phyloP scores from a whole-genome alignment of 2,888 invertebrate genomes.

The Leptopilina myrica region DNA sequence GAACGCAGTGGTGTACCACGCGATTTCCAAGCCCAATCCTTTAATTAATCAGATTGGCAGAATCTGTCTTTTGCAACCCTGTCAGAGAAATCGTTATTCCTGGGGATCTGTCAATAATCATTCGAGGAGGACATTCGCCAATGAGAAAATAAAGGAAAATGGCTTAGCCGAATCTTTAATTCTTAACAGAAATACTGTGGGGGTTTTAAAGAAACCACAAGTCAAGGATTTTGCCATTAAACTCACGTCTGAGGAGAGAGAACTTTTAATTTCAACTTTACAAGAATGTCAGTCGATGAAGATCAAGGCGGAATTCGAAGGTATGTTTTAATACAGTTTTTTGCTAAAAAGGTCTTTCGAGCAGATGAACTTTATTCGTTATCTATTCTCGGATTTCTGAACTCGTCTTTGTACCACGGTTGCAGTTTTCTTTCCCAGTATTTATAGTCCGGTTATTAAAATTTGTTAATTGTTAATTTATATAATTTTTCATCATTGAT shows the following conservation, averaged over 20 bases:
- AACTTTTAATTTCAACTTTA: slow-evolving; percentile 82
- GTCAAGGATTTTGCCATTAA: slow-evolving; percentile 86
- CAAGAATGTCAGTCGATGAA: slow-evolving; percentile 86
- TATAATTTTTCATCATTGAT: too few species aligned
- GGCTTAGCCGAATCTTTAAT: slow-evolving; percentile 59
- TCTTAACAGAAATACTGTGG: slow-evolving; percentile 52
- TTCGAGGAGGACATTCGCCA: background rate
- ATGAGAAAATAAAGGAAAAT: slow-evolving; percentile 5
- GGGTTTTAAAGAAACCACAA: slow-evolving; percentile 81
- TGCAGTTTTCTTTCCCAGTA: background rate
- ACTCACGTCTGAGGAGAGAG: slow-evolving; percentile 85
- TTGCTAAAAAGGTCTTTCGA: background rate
- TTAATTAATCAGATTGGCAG: slow-evolving; percentile 24
- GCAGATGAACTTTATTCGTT: background rate
- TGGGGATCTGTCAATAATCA: slow-evolving; percentile 3
- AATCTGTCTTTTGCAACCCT: slow-evolving; percentile 1
- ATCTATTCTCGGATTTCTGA: slow-evolving; percentile 1
- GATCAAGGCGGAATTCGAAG: slow-evolving; percentile 88
- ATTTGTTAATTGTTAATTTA: too few species aligned
- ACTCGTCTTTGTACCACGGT: background rate
- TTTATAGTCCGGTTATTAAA: too few species aligned
- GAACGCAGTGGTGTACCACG: background rate
- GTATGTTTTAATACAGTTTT: slow-evolving; percentile 75
- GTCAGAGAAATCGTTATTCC: slow-evolving; percentile 1
- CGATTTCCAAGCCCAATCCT: slow-evolving; percentile 2